These are phyloP conservation scores for Sepiola atlantica DNA, from an alignment of 2,888 invertebrate genomes.

Conservation along the genomic window DNA sequence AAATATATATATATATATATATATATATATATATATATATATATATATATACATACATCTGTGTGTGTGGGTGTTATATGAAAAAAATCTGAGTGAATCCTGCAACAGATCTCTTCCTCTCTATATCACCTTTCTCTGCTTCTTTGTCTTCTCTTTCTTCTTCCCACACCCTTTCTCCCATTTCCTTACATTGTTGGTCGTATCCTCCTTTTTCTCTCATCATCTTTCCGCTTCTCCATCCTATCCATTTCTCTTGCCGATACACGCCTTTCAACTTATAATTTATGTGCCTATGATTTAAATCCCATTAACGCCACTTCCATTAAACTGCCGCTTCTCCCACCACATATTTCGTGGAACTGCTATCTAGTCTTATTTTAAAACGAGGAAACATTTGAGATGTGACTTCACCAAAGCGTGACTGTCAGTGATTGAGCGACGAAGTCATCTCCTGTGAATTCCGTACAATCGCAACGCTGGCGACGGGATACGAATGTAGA, in stretches of 20 bases:
- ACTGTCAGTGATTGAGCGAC: slow-evolving; percentile 21
- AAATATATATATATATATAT: too few species aligned
- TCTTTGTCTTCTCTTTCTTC: too few species aligned
- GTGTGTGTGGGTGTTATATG: too few species aligned
- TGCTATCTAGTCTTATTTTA: neutral
- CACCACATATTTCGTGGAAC: neutral
- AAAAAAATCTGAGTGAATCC: too few species aligned
- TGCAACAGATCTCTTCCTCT: too few species aligned
- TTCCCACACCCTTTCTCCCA: neutral
- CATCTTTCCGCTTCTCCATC: neutral
- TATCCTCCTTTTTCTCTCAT: neutral
- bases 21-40: too few species aligned
- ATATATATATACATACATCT: too few species aligned
- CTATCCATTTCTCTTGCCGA: too few species aligned
- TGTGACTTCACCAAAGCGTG: neutral
- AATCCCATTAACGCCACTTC: neutral
- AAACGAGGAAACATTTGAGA: neutral
- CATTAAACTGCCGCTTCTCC: neutral
- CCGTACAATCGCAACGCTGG: neutral
- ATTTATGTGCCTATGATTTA: neutral
- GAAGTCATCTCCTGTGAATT: neutral
- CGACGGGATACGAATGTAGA: neutral
- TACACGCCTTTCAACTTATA: neutral
- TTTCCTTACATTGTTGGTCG: neutral
- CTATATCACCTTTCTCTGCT: too few species aligned